These are phyloP conservation scores for Thereva unica DNA, from an alignment of 2,888 invertebrate genomes.

Conservation along the genomic window DNA sequence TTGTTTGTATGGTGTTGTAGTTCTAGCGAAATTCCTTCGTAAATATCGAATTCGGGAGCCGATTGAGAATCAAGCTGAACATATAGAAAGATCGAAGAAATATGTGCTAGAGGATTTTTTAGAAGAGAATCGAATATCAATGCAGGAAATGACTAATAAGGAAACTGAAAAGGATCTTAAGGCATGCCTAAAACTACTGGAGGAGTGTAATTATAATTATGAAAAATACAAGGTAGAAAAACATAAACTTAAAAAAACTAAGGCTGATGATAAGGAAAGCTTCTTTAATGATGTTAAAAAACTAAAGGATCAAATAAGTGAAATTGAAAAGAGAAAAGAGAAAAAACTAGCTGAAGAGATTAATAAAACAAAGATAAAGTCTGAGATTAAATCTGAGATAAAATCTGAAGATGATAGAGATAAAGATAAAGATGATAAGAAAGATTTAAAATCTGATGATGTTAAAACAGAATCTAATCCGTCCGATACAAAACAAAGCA, in stretches of 20 bases:
- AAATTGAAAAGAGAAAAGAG: conserved; percentile 46
- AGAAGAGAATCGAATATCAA: conserved; percentile 56
- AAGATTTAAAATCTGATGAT: conserved; percentile 50
- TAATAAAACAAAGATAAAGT: conserved; percentile 5
- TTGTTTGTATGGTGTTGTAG: conserved; percentile 55
- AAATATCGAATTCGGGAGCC: conserved; percentile 51
- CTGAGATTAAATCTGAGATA: not conserved
- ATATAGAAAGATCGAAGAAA: conserved; percentile 60
- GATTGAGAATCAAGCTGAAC: conserved; percentile 46
- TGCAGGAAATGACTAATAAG: conserved; percentile 53
- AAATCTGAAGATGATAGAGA: conserved; percentile 40
- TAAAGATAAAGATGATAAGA: conserved; percentile 46
- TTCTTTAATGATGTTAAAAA: conserved; percentile 55
- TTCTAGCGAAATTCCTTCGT: conserved; percentile 55
- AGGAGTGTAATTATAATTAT: conserved; percentile 54
- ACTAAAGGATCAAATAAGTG: conserved; percentile 52
- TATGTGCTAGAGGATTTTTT: conserved; percentile 63
- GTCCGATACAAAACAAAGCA: conserved; percentile 41
- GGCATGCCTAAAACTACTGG: conserved; percentile 51
- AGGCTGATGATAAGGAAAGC: conserved; percentile 49
- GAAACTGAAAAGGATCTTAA: conserved; percentile 53
- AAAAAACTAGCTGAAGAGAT: conserved; percentile 48
- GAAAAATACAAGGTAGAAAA: conserved; percentile 53
- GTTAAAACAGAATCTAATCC: conserved; percentile 12
- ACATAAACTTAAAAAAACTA: conserved; percentile 48